phyloP scores from a whole-genome alignment of 64 coral and sea anemone genomes.

The Stichodactyla mertensii region DNA sequence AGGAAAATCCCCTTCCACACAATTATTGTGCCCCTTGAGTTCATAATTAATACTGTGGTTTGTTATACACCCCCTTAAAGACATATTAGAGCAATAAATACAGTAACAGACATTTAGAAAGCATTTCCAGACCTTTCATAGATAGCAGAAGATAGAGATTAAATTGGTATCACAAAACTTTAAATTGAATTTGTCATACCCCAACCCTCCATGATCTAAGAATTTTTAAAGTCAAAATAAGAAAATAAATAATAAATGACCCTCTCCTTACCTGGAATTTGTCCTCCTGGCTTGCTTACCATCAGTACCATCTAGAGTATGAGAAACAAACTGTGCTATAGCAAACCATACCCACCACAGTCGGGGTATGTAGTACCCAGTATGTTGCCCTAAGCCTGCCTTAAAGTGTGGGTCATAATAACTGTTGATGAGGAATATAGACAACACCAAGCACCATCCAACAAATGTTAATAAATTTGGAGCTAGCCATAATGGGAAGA shows the following conservation, averaged over 20 bases:
- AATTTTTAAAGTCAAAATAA: too few relatives aligned
- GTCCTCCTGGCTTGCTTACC: constrained; percentile 95
- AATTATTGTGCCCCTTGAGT: too few relatives aligned
- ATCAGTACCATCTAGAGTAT: constrained; percentile 97
- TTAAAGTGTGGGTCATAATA: constrained; percentile 86
- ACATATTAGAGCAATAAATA: too few relatives aligned
- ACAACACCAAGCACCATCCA: constrained; percentile 59
- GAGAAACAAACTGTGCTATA: constrained; percentile 69
- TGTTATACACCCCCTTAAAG: too few relatives aligned
- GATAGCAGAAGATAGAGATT: too few relatives aligned
- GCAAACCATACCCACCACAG: constrained; percentile 78
- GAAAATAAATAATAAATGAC: neutral
- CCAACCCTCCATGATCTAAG: too few relatives aligned
- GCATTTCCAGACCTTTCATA: too few relatives aligned
- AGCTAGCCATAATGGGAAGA: constrained; percentile 76
- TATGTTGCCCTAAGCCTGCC: constrained; percentile 33
- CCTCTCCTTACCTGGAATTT: constrained; percentile 53
- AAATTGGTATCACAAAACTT: too few relatives aligned
- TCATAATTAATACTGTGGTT: too few relatives aligned
- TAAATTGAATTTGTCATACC: too few relatives aligned
- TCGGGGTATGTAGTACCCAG: constrained; percentile 38
- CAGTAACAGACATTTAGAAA: too few relatives aligned
- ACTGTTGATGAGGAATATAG: constrained; percentile 52
- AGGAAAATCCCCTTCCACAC: too few relatives aligned
- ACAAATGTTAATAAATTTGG: constrained; percentile 82